Conservation (phyloP, 2,888 invertebrate genomes). For the Conchocele bisecta region DNA sequence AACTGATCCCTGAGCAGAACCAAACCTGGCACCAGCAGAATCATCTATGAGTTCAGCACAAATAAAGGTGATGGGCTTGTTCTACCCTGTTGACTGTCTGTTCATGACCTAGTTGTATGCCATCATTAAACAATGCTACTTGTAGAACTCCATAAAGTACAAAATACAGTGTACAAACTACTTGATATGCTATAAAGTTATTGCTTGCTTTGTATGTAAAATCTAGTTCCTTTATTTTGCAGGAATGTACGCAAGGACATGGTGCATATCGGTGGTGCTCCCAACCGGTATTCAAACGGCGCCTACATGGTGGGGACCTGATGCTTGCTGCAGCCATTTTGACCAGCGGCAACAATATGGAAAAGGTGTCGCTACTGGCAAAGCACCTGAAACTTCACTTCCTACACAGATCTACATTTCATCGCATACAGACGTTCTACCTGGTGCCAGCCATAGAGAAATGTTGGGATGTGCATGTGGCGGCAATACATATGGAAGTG, state of each 20-base stretch:
- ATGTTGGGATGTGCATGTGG: not conserved
- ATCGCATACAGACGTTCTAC: conserved; percentile 7
- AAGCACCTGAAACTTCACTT: not conserved
- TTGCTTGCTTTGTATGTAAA: no score
- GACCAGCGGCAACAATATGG: conserved; percentile 7
- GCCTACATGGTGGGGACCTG: conserved; percentile 10
- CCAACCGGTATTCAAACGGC: conserved; percentile 10
- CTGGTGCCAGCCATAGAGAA: conserved; percentile 9
- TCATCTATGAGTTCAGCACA: no score
- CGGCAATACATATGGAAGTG: no score
- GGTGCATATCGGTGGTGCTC: conserved; percentile 7
- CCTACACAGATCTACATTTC: not conserved
- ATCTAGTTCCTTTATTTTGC: not conserved
- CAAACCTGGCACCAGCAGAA: no score
- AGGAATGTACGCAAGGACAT: not conserved
- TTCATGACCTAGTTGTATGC: no score
- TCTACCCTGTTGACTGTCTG: no score
- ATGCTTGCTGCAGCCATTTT: not conserved
- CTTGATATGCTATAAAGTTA: no score
- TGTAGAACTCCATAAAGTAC: no score
- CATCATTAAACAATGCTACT: no score
- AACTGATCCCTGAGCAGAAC: no score
- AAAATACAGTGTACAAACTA: no score
- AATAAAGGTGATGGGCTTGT: no score
- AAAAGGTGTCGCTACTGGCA: conserved; percentile 1